phyloP scores from a whole-genome alignment of 2,888 invertebrate species.

The Netelia fuscicornis region DNA sequence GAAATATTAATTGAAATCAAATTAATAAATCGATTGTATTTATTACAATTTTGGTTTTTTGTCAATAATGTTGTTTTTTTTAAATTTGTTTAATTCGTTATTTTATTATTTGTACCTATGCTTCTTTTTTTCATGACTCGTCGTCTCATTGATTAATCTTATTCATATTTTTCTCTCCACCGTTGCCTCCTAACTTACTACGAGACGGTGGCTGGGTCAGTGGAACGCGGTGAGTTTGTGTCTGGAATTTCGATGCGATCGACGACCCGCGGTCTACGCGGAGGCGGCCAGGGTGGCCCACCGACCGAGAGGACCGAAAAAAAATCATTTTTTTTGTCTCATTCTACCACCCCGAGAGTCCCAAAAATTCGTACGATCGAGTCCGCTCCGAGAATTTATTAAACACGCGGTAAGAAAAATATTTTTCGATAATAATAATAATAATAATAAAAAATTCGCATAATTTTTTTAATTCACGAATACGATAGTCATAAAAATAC shows the following conservation, averaged over 20 bases:
- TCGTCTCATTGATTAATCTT: constrained; percentile 13
- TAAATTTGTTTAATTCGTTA: neutral
- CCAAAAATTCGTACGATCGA: too few relatives aligned
- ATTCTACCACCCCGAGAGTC: too few relatives aligned
- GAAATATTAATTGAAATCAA: too few relatives aligned
- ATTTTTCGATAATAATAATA: too few relatives aligned
- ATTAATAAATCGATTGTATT: neutral
- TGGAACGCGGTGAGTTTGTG: constrained; percentile 54
- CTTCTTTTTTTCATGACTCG: neutral
- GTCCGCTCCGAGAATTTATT: too few relatives aligned
- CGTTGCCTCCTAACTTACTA: neutral
- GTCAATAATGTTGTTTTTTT: neutral
- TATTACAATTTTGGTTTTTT: neutral
- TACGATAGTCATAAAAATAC: too few relatives aligned
- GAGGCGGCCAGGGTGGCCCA: constrained; percentile 4
- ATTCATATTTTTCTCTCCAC: constrained; percentile 6
- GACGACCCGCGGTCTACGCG: constrained; percentile 54
- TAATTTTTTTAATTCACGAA: too few relatives aligned
- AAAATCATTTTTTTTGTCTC: constrained; percentile 1
- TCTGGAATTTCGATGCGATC: constrained; percentile 62
- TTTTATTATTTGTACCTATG: neutral
- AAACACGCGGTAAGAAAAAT: too few relatives aligned
- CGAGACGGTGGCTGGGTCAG: constrained; percentile 49
- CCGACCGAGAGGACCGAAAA: constrained; percentile 35
- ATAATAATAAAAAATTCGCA: too few relatives aligned